Conservation (phyloP, 2,113 vertebrate species). For the Gallinago media region DNA sequence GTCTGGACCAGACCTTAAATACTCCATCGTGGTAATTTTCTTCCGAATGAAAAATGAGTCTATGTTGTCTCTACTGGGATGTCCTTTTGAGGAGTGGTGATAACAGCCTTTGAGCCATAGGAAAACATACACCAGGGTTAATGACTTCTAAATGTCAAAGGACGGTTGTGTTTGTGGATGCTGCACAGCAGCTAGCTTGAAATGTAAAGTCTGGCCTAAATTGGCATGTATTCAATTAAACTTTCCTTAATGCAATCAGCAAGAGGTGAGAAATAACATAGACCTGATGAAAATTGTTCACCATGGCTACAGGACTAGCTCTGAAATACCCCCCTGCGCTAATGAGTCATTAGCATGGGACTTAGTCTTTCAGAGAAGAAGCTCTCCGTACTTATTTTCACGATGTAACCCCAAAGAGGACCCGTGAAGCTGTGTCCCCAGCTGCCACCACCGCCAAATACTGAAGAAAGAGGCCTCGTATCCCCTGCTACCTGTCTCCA, state of each 20-base stretch:
- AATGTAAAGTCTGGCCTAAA: neutral
- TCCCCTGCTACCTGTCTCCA: no score
- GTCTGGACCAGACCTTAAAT: neutral
- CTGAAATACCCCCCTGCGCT: neutral
- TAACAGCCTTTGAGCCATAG: neutral
- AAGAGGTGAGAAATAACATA: neutral
- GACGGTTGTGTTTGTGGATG: neutral
- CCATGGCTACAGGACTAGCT: neutral
- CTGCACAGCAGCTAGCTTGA: neutral
- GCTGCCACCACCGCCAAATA: neutral
- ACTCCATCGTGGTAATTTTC: neutral
- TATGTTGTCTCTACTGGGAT: neutral
- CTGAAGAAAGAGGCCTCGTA: no score
- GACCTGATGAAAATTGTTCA: neutral
- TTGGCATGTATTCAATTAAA: neutral
- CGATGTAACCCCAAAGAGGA: neutral
- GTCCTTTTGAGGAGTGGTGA: neutral
- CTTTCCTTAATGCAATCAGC: neutral
- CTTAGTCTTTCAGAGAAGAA: neutral
- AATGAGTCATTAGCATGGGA: neutral
- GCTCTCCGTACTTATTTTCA: neutral
- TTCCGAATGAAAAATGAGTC: neutral
- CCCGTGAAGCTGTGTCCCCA: neutral
- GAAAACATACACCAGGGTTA: neutral
- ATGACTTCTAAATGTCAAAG: slow-evolving; percentile 2